Percentiles rank a stretch among this genome's conserved stretches.
Evolutionary conservation across 2,888 invertebrate genomes (phyloP).

Genomic region (Luperina testacea): DNA sequence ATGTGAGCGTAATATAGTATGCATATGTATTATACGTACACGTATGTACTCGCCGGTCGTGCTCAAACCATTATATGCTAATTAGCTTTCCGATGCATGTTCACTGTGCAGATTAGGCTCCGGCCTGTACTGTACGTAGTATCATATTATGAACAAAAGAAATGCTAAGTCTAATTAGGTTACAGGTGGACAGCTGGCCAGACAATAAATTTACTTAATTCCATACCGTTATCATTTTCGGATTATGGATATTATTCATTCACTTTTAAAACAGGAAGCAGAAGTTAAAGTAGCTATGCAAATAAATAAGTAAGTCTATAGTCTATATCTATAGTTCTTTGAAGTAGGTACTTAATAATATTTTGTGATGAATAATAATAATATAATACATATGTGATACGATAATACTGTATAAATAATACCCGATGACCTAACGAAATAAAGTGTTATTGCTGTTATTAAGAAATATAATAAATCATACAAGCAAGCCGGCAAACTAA

Average conservation of each 20-base stretch:
- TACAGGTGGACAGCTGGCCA: conserved; percentile 19
- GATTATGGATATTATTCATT: conserved; percentile 12
- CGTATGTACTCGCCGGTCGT: conserved; percentile 70
- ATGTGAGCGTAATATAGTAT: conserved; percentile 73
- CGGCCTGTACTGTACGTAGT: conserved; percentile 52
- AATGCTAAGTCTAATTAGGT: conserved; percentile 53
- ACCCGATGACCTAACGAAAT: conserved; percentile 29
- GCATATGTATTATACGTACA: conserved; percentile 50
- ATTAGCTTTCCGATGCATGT: conserved; percentile 79
- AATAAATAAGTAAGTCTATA: conserved; percentile 45
- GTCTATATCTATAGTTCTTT: conserved; percentile 1
- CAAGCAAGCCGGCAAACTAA: conserved; percentile 75
- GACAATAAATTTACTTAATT: conserved; percentile 24
- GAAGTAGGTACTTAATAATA: conserved; percentile 18
- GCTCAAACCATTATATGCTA: conserved; percentile 83
- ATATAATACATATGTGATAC: conserved; percentile 31
- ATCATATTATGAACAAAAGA: conserved; percentile 65
- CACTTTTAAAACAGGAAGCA: conserved; percentile 47
- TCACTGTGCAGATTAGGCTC: conserved; percentile 72
- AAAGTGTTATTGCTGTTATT: conserved; percentile 44
- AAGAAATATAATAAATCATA: conserved; percentile 67
- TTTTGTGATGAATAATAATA: conserved; percentile 19
- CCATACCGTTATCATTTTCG: conserved; percentile 8
- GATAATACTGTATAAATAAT: conserved; percentile 41
- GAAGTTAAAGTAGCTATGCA: conserved; percentile 36